A percentile compares a stretch with the other conserved stretches of the same genome.
Evolutionary conservation across 2,797 vertebrate species (phyloP).

Genomic region (Melanotaenia boesemani): DNA sequence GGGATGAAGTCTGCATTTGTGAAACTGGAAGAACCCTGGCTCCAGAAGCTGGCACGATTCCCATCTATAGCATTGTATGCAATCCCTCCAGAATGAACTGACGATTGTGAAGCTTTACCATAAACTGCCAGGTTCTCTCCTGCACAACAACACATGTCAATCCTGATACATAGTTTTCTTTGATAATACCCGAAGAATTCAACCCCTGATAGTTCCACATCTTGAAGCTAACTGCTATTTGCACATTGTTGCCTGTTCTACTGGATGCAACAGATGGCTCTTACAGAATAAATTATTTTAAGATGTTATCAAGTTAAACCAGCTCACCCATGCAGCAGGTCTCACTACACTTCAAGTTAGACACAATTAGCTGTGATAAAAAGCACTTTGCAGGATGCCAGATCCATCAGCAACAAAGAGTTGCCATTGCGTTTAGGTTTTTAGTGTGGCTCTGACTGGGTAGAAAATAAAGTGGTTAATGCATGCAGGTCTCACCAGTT

Average conservation of each 20-base stretch:
- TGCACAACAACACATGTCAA: slow-evolving; percentile 17
- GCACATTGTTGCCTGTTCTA: not conserved
- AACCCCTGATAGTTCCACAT: no score
- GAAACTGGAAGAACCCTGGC: slow-evolving; percentile 42
- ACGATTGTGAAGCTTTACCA: slow-evolving; percentile 53
- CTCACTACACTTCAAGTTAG: not conserved
- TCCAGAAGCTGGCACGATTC: slow-evolving; percentile 18
- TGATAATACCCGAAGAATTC: not conserved
- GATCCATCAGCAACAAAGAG: not conserved
- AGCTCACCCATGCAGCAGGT: not conserved
- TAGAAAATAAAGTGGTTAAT: not conserved
- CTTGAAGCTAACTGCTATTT: no score
- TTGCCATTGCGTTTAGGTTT: not conserved
- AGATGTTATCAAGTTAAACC: no score
- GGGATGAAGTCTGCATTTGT: slow-evolving; percentile 8
- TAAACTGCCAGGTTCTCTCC: slow-evolving; percentile 53
- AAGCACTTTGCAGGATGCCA: not conserved
- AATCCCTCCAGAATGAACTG: rapidly evolving
- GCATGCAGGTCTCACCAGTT: slow-evolving; percentile 38
- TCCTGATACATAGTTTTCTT: rapidly evolving
- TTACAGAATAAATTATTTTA: not conserved
- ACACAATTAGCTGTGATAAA: not conserved
- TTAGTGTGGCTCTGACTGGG: not conserved
- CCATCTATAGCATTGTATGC: slow-evolving; percentile 63
- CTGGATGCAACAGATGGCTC: not conserved